Conservation (phyloP, 2,113 vertebrate species). For the Cyanoramphus novaezelandiae region DNA sequence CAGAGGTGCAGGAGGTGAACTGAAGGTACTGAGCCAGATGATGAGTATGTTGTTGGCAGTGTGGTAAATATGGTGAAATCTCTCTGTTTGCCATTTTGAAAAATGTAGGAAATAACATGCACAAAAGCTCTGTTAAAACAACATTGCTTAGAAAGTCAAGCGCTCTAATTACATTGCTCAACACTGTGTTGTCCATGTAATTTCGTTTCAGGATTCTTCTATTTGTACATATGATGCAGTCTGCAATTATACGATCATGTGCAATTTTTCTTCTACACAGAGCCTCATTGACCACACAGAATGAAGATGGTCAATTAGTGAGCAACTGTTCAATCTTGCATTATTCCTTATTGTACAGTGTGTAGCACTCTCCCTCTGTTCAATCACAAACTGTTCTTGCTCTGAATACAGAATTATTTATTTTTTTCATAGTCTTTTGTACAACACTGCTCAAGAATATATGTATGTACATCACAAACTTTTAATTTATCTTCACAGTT, state of each 20-base stretch:
- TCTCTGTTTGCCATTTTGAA: neutral
- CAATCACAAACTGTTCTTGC: neutral
- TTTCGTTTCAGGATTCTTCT: neutral
- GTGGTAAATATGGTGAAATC: neutral
- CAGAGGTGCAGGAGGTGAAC: neutral
- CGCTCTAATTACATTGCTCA: neutral
- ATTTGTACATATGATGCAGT: neutral
- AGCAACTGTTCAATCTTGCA: neutral
- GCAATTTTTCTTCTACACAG: neutral
- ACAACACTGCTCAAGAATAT: neutral
- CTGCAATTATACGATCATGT: neutral
- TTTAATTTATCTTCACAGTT: neutral
- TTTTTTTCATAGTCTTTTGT: neutral
- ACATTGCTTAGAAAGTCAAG: neutral
- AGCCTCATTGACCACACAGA: neutral
- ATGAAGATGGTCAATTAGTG: neutral
- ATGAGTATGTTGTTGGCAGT: neutral
- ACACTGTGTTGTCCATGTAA: neutral
- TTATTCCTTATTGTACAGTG: neutral
- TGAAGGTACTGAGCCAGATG: neutral
- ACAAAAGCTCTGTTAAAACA: slow-evolving; percentile 1
- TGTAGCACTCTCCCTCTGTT: neutral
- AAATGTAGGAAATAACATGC: neutral
- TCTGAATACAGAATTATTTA: neutral
- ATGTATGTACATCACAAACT: neutral